phyloP scores from a whole-genome alignment of 1,140 invertebrate species.

The Branchinecta lindahli region DNA sequence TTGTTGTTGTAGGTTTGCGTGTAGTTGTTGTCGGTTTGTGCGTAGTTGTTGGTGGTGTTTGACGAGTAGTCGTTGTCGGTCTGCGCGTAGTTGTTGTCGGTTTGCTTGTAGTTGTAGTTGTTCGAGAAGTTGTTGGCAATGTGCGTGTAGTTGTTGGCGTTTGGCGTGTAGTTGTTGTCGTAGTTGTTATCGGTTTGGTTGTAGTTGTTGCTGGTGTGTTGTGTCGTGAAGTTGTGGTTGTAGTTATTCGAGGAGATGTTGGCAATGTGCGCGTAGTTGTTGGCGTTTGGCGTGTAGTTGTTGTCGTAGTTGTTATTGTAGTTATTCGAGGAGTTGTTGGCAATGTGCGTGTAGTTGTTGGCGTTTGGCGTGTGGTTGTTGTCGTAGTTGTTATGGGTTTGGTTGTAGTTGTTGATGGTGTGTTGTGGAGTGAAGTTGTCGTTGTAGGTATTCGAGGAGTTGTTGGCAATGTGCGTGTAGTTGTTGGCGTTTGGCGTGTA shows the following conservation, averaged over 20 bases:
- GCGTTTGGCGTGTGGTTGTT: neutral
- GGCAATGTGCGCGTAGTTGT: slow-evolving; percentile 1
- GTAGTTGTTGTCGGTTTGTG: neutral
- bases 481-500: slow-evolving; percentile 3
- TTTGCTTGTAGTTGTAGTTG: neutral
- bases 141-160: slow-evolving; percentile 13
- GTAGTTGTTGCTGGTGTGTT: slow-evolving; percentile 5
- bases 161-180: slow-evolving; percentile 2
- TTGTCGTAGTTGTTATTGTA: slow-evolving; percentile 14
- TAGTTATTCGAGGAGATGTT: slow-evolving; percentile 9
- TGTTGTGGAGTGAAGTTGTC: neutral
- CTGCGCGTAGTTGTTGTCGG: neutral
- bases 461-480: neutral
- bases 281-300: slow-evolving; percentile 7
- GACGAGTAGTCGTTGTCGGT: slow-evolving; percentile 11
- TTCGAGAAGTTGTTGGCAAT: neutral
- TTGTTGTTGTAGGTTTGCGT: slow-evolving; percentile 10
- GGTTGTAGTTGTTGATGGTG: neutral
- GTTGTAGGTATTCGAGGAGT: slow-evolving; percentile 15
- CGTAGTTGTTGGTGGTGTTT: slow-evolving; percentile 11
- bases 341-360: slow-evolving; percentile 11
- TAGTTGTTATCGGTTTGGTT: slow-evolving; percentile 10
- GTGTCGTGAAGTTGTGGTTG: neutral
- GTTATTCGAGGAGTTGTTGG: slow-evolving; percentile 11
- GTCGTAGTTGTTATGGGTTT: slow-evolving; percentile 13